Base-by-base conservation (phyloP, 2,797 vertebrate species). In the Saguinus oedipus region DNA sequence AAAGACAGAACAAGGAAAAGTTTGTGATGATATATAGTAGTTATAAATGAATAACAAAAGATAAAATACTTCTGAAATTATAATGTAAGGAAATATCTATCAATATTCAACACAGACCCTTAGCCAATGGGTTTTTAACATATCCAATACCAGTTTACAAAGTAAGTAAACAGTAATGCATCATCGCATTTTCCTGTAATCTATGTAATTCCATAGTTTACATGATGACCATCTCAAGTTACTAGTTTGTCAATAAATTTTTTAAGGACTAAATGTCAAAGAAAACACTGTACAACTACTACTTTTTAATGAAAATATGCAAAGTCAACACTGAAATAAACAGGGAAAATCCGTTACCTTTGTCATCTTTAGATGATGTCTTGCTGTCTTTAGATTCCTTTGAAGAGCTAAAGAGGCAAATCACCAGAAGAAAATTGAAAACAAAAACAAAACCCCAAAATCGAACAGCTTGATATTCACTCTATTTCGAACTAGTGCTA, bases 311-410 rank as follows among this genome's bases (percentile, higher is more conserved):
- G 50, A 88, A 95, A 97, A 19, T 75, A 33, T 19, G 39, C 30
- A 80, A 78, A 24, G n/a, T 89, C 81, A 95, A 64, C 92, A 97
- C 78, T 90, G 17, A 88, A 91, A 89, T n/a, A 95, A 94, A 87
- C 1, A 74, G 46, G 30, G 22, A 53, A 97, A 94, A 94, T 95
- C 27, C 10, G 97, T 99, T 99, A 99, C 99, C 99, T 99, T 99
- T 99, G 75, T 99, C 99, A 97, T 99, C 99, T 98, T 99, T 99
- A 92, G 98, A 98, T 46, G 99, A 90, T 94, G 98, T 98, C 99
- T 99, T 99, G 98, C 99, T 99, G 98, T 99, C 99, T 99, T 99
- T 98, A 98, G 98, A 98, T 95, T 99, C 99, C 99, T 99, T 99
- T 98, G 99, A 99, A 96, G 99, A 99, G 98, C 99, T 99, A 99